These are phyloP conservation scores for Coracopsis vasa DNA, from an alignment of 2,113 vertebrate genomes.

Conservation along the genomic window DNA sequence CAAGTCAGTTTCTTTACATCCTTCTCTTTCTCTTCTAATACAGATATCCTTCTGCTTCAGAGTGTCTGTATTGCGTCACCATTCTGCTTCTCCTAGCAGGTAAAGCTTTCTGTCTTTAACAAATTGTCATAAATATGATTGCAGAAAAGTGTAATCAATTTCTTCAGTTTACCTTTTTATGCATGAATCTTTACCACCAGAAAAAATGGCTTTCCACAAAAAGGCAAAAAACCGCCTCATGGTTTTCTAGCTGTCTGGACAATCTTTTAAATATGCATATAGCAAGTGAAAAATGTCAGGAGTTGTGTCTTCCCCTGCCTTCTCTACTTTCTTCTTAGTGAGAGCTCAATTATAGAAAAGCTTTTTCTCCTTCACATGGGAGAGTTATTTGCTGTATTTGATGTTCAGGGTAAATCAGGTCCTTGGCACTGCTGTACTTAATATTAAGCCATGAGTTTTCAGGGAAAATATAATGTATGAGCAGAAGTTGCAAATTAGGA, in stretches of 20 bases:
- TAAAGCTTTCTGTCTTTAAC: not conserved
- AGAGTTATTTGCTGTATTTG: not conserved
- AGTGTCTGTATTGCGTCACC: not conserved
- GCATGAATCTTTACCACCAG: not conserved
- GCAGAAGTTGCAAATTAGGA: not conserved
- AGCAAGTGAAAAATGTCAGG: not conserved
- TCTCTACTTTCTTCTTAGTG: not conserved
- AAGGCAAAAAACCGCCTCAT: not conserved
- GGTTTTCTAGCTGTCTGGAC: not conserved
- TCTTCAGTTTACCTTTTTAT: not conserved
- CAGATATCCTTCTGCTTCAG: not conserved
- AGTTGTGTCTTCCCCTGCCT: not conserved
- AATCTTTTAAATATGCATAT: not conserved
- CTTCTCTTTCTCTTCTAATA: not conserved
- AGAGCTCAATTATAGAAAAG: not conserved
- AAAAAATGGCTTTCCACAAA: not conserved
- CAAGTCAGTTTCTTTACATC: not conserved
- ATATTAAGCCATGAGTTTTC: conserved; percentile 9
- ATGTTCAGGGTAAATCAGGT: not conserved
- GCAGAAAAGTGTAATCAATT: not conserved
- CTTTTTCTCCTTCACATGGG: not conserved
- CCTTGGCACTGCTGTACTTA: conserved; percentile 6
- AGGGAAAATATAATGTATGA: not conserved
- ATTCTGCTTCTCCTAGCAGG: not conserved
- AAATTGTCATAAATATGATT: not conserved